Base-by-base conservation (phyloP, 2,797 vertebrate species). In the Chanos chanos region DNA sequence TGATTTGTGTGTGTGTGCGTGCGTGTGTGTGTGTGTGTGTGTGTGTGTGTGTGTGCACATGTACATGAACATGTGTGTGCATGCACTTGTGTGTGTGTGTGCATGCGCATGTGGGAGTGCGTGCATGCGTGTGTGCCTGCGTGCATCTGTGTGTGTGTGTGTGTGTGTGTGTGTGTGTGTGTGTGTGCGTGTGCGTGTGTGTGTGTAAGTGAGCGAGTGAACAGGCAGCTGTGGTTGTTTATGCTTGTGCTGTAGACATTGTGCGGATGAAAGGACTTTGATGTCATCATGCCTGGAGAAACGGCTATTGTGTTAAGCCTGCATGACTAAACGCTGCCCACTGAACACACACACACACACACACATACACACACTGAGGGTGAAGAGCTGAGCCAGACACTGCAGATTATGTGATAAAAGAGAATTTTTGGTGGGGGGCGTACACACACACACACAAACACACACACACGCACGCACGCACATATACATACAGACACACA, bases 181-280 rank as follows among this genome's bases (percentile, higher is more conserved):
- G 21, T n/a, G 8, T 13, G 22, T n/a, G n/a, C 18, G 3, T 31
- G 4, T 16, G 39, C 22, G 45, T 22, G 16, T n/a, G 6, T 8
- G 10, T 15, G 31, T 6, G 21, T n/a, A 22, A 36, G 10, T 13
- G 27, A 19, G 12, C 4, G n/a, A 45, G 36, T 19, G 21, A 62
- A 45, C 15, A 21, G 18, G 10, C 24, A 48, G 15, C 40, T 54
- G 40, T 56, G 54, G 48, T n/a, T 31, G 33, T 53, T 25, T 10
- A 31, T 34, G 24, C 5, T 1, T 7, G 25, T 13, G 4, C 2
- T 1, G n/a, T n/a, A n/a, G n/a, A n/a, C n/a, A n/a, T n/a, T n/a
- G n/a, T 16, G n/a, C 10, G 39, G 5, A 28, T 53, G 13, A 52
- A 34, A 33, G 4, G 10, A 22, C 1, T 7, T 51, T 1, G 30